A percentile compares a stretch with the other conserved stretches of the same genome.
Conservation (phyloP, 2,888 invertebrate species). For the Nowickia ferox region DNA sequence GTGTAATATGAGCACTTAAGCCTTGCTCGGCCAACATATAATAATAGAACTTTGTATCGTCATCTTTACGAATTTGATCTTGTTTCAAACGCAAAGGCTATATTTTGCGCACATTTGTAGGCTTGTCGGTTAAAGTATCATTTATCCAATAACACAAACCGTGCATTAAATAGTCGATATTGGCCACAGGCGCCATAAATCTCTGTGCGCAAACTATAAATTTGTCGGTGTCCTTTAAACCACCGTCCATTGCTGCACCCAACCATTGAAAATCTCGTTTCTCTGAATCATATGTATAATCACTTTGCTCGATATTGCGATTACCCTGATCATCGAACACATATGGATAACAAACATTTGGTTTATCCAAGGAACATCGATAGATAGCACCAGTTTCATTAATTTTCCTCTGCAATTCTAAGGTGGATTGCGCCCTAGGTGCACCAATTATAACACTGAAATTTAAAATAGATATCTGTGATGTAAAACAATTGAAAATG, state of each 20-base stretch:
- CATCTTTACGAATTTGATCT: conserved; percentile 76
- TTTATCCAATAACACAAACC: conserved; percentile 83
- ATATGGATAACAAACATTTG: conserved; percentile 80
- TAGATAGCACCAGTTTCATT: conserved; percentile 85
- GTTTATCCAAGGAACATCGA: conserved; percentile 81
- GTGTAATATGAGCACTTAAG: conserved; percentile 81
- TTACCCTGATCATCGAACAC: conserved; percentile 82
- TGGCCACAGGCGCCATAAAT: conserved; percentile 76
- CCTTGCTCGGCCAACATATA: conserved; percentile 82
- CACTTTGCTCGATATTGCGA: conserved; percentile 75
- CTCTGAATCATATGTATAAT: conserved; percentile 80
- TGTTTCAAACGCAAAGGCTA: conserved; percentile 80
- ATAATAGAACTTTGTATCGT: conserved; percentile 75
- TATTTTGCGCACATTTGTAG: conserved; percentile 78
- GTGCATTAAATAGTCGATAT: conserved; percentile 81
- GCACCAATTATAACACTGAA: conserved; percentile 84
- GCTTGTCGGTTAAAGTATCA: conserved; percentile 79
- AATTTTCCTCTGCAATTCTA: conserved; percentile 80
- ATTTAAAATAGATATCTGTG: conserved; percentile 49
- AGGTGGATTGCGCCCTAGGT: conserved; percentile 84
- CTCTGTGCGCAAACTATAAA: conserved; percentile 83
- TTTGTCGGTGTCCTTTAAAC: conserved; percentile 81
- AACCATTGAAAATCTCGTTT: conserved; percentile 84
- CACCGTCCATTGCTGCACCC: conserved; percentile 84
- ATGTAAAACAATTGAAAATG: not conserved